These are phyloP conservation scores for Chymomyza amoena DNA, from an alignment of 2,888 invertebrate species.

Conservation along the genomic window DNA sequence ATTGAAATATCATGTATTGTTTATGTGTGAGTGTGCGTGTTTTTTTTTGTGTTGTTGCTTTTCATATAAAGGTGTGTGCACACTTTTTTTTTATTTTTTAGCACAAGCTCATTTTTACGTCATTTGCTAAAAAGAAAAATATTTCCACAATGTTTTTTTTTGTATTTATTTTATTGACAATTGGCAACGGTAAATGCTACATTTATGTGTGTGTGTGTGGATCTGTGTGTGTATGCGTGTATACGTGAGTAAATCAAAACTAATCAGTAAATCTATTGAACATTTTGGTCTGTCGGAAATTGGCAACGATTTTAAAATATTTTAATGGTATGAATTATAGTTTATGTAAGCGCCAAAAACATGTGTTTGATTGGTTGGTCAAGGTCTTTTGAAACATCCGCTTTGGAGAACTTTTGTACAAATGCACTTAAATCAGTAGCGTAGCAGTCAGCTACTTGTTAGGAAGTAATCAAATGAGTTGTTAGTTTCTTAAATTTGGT, in stretches of 20 bases:
- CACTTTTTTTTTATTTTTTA: not conserved
- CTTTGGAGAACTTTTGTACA: not conserved
- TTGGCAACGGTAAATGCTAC: constrained; percentile 37
- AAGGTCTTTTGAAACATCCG: not conserved
- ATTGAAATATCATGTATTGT: constrained; percentile 50
- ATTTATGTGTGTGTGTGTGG: not conserved
- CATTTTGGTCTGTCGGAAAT: constrained; percentile 35
- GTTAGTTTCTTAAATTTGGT: too few species aligned
- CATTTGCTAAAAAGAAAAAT: constrained; percentile 60
- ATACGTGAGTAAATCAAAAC: not conserved
- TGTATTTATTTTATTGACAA: constrained; percentile 46
- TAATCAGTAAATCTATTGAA: constrained; percentile 13
- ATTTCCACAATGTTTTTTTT: constrained; percentile 52
- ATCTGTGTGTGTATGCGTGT: not conserved
- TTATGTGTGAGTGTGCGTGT: not conserved
- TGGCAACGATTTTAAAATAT: not conserved
- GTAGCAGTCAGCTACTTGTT: too few species aligned
- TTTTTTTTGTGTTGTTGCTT: too few species aligned
- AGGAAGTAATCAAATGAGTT: too few species aligned
- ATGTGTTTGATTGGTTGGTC: not conserved
- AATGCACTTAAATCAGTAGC: not conserved
- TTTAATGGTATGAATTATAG: not conserved
- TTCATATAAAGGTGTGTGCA: not conserved
- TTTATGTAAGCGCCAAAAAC: not conserved
- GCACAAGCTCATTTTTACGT: constrained; percentile 36